phyloP scores from a whole-genome alignment of 2,888 invertebrate genomes.

The Pilophorus perplexus region DNA sequence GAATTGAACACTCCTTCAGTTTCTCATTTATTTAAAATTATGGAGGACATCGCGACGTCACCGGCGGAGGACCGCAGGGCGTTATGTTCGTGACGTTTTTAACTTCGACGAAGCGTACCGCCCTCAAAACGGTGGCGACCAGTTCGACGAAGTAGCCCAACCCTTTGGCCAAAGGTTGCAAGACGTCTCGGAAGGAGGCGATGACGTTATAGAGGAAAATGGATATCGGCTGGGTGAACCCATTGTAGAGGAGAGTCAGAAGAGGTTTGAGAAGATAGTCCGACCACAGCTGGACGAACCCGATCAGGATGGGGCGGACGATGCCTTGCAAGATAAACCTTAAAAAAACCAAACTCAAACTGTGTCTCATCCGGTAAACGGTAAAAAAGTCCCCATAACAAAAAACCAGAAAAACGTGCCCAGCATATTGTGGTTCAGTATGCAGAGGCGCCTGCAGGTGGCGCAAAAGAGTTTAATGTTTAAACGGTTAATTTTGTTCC shows the following conservation, averaged over 20 bases:
- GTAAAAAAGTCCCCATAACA: too few relatives aligned
- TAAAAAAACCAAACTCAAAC: not conserved
- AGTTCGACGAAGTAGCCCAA: constrained; percentile 58
- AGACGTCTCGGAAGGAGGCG: constrained; percentile 62
- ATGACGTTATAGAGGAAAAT: constrained; percentile 63
- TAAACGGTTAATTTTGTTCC: too few relatives aligned
- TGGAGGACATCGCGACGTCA: constrained; percentile 23
- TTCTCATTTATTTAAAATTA: too few relatives aligned
- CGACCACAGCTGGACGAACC: constrained; percentile 61
- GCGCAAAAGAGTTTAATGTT: too few relatives aligned
- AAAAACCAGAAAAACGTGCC: too few relatives aligned
- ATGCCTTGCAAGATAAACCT: constrained; percentile 60
- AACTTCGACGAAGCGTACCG: constrained; percentile 57
- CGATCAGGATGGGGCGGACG: constrained; percentile 61
- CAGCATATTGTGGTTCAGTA: not conserved
- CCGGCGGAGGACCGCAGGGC: constrained; percentile 5
- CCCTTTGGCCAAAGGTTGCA: constrained; percentile 61
- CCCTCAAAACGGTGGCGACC: constrained; percentile 54
- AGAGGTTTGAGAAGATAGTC: constrained; percentile 69
- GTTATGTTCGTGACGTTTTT: constrained; percentile 47
- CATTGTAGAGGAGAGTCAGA: constrained; percentile 63
- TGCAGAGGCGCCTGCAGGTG: not conserved
- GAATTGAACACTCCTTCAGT: too few relatives aligned
- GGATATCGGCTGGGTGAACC: constrained; percentile 65
- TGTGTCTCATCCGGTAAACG: too few relatives aligned